Conservation (phyloP, 2,113 vertebrate genomes). For the Bagarius yarrelli region DNA sequence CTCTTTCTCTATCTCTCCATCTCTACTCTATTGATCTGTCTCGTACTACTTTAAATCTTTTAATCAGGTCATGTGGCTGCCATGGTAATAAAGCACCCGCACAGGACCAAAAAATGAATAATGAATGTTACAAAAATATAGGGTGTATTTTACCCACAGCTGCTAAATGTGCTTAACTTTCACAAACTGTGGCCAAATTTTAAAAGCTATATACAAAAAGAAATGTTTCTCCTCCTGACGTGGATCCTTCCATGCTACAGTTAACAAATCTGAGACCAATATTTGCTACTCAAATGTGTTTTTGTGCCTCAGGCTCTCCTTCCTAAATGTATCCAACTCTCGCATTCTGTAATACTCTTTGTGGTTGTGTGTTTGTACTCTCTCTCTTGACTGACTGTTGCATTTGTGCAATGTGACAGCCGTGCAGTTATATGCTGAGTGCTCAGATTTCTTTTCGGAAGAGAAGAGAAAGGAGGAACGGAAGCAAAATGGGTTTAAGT, state of each 20-base stretch:
- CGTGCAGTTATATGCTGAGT: slow-evolving; percentile 32
- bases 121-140: slow-evolving; percentile 3
- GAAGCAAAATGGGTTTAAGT: neutral
- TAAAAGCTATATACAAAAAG: neutral
- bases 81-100: neutral
- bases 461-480: neutral
- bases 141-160: neutral
- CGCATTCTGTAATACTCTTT: slow-evolving; percentile 5
- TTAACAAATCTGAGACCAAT: slow-evolving; percentile 21
- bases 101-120: slow-evolving; percentile 20
- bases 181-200: neutral
- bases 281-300: slow-evolving; percentile 27
- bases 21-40: too few relatives aligned
- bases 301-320: slow-evolving; percentile 24
- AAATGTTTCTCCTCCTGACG: neutral
- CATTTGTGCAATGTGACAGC: slow-evolving; percentile 29
- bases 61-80: slow-evolving; percentile 22
- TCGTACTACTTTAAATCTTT: too few relatives aligned
- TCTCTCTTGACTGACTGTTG: slow-evolving; percentile 20
- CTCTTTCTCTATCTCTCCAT: too few relatives aligned
- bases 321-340: slow-evolving; percentile 26
- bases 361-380: slow-evolving; percentile 22
- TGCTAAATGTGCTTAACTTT: neutral
- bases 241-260: neutral
- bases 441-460: slow-evolving; percentile 31